Evolutionary conservation across 1,140 invertebrate genomes (phyloP), one percentile per base, ranked within the genome.

Genomic region (Drosophila sechellia): DNA sequence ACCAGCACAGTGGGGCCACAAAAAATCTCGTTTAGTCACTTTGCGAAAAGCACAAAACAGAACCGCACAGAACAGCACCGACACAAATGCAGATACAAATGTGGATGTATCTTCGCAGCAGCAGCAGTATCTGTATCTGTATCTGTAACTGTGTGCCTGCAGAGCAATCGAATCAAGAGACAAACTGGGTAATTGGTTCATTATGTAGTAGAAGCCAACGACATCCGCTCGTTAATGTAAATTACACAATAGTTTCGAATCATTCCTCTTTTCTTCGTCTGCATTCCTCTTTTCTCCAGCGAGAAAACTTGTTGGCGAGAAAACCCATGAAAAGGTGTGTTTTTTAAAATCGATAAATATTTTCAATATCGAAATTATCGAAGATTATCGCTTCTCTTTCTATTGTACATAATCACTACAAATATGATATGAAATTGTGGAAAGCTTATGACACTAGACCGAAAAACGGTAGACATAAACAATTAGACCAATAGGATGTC

Each of bases 161-260:
- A 64, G 73, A 78, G 81, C 83, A 89, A 89, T 87, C 83, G 79
- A 87, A 87, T 87, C 79, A 86, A 86, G 83, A 86, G 79, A 87
- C 79, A 86, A 87, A 86, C 83, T 86, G 83, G 83, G 84, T 87
- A 86, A 86, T 86, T 86, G 83, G 79, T 86, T 86, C 83, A 87
- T 87, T 87, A 86, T 86, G 87, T 81, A 81, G 81, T 86, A 66
- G 78, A 72, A 87, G 71, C 79, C 83, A 83, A 83, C 83, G 79
- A 83, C 83, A 89, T 87, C 83, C 83, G 83, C 79, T 87, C 72
- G 83, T 83, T 87, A 87, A 87, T 87, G 83, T 87, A 89, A 87
- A 89, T 87, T 87, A 87, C 83, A 87, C 83, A 87, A 87, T 87
- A 86, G 81, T 85, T 85, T 87, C 48, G 72, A 77, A 81, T 75